Conservation (phyloP, 2,113 vertebrate species). For the Nothoprocta pentlandii region DNA sequence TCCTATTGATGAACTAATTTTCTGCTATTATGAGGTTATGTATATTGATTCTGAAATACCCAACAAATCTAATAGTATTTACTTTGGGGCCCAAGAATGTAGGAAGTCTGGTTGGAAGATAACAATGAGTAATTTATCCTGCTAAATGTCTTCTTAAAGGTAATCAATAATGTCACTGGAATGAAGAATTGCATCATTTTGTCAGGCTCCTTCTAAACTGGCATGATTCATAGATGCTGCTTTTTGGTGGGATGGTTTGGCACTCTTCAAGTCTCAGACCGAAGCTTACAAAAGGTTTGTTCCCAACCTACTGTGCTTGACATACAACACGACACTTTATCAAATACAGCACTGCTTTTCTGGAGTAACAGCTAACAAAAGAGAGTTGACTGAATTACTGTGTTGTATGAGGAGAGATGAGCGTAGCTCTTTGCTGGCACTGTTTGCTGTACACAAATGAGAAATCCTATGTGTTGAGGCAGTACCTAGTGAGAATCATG, state of each 20-base stretch:
- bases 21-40: slow-evolving; percentile 59
- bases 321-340: neutral
- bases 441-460: neutral
- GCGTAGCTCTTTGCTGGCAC: neutral
- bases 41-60: slow-evolving; percentile 65
- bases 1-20: slow-evolving; percentile 72
- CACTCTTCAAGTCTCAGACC: neutral
- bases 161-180: slow-evolving; percentile 72
- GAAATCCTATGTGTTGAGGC: neutral
- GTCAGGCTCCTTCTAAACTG: slow-evolving; percentile 40
- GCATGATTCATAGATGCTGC: neutral
- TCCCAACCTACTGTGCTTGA: neutral
- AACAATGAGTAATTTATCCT: slow-evolving; percentile 74
- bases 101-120: slow-evolving; percentile 53
- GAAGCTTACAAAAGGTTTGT: slow-evolving; percentile 16
- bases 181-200: slow-evolving; percentile 74
- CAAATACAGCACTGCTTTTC: neutral
- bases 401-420: neutral
- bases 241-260: neutral
- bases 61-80: slow-evolving; percentile 62
- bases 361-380: slow-evolving; percentile 13
- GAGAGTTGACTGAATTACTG: neutral
- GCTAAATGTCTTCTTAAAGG: slow-evolving; percentile 70
- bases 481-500: neutral
- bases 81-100: slow-evolving; percentile 50